These are phyloP conservation scores for Neoaliturus tenellus DNA, from an alignment of 2,888 invertebrate genomes.

Conservation along the genomic window DNA sequence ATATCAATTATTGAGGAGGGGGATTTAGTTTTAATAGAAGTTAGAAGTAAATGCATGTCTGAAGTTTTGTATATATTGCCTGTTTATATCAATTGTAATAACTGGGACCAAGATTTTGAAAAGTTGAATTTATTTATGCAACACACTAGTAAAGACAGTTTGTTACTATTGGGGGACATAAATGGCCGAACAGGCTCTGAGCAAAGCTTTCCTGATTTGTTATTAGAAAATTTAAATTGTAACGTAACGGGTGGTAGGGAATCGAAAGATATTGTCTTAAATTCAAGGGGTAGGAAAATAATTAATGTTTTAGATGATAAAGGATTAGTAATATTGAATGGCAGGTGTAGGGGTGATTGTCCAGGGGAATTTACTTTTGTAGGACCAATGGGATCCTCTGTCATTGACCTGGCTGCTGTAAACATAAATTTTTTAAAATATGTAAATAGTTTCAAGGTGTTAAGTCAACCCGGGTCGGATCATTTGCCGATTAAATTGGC, in stretches of 20 bases:
- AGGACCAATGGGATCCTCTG: background rate
- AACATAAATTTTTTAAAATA: background rate
- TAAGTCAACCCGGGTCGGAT: background rate
- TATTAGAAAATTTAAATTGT: background rate
- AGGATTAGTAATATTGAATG: background rate
- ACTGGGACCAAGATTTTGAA: constrained; percentile 13
- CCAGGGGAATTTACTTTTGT: background rate
- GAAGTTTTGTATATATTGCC: no score
- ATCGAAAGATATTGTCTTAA: background rate
- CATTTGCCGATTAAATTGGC: background rate
- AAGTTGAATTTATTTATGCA: background rate
- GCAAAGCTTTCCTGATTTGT: background rate
- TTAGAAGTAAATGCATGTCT: no score
- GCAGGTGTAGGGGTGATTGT: background rate
- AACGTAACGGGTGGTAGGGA: background rate
- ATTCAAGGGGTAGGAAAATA: background rate
- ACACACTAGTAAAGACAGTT: background rate
- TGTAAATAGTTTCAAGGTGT: background rate
- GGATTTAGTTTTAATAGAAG: no score
- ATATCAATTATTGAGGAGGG: no score
- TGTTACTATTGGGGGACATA: background rate
- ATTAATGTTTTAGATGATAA: background rate
- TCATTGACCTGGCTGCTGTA: background rate
- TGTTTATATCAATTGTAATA: no score
- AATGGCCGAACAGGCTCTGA: background rate